These are phyloP conservation scores for Diabrotica undecimpunctata DNA, from an alignment of 1,140 invertebrate genomes.

Conservation along the genomic window DNA sequence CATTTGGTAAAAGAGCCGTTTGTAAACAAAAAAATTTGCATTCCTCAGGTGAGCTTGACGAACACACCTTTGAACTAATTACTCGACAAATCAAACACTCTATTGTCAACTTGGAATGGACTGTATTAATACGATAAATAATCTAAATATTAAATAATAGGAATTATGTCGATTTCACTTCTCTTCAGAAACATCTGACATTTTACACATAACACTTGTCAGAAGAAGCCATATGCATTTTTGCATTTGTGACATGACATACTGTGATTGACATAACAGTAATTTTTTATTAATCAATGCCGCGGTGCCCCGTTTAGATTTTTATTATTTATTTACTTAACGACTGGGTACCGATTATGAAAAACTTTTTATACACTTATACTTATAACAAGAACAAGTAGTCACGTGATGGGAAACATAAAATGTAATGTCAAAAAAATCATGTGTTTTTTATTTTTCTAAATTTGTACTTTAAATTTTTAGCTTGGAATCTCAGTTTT, in stretches of 20 bases:
- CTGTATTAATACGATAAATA: neutral
- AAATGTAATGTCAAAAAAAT: too few species aligned
- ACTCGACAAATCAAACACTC: neutral
- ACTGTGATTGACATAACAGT: conserved; percentile 34
- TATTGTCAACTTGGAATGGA: neutral
- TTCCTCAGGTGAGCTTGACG: conserved; percentile 28
- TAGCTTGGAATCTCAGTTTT: too few species aligned
- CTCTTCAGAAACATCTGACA: neutral
- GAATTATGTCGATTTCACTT: neutral
- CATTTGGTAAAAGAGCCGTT: conserved; percentile 13
- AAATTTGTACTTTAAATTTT: too few species aligned
- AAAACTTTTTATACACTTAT: too few species aligned
- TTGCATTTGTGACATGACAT: neutral
- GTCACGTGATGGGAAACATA: too few species aligned
- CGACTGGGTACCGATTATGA: too few species aligned
- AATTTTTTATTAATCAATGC: too few species aligned
- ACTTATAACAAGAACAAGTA: too few species aligned
- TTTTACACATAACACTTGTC: conserved; percentile 2
- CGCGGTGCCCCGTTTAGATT: too few species aligned
- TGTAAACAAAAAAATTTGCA: conserved; percentile 26
- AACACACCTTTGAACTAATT: neutral
- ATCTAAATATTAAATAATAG: neutral
- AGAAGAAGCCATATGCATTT: neutral
- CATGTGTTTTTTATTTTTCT: too few species aligned
- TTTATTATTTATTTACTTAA: too few species aligned